Base-by-base conservation (phyloP, 1,140 invertebrate genomes). In the Fragariocoptes setiger region DNA sequence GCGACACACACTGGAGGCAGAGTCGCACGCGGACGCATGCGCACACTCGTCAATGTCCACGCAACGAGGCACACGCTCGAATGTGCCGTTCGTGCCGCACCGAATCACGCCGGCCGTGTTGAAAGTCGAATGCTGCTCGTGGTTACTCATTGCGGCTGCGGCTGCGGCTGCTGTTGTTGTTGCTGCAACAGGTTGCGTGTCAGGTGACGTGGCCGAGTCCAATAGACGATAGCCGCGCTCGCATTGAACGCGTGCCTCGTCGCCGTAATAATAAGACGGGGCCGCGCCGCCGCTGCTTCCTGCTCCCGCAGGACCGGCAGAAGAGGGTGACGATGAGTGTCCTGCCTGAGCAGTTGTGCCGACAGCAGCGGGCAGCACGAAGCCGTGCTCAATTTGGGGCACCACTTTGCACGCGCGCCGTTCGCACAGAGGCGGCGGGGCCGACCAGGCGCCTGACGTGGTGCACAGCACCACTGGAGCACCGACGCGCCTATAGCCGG, bases 381-480 rank as follows among this genome's bases (percentile, higher is more conserved):
- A 48, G 14, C 59, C 58, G 44, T 60, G 57, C 35, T 53, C 40
- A n/a, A 60, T 52, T 45, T 69, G 68, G 1, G 83, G 83, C 44
- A 83, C 67, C 38, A 69, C 66, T 3, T 70, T 66, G 57, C 83
- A 92, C 43, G 70, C 59, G 12, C 76, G 72, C 48, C 79, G 68
- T 42, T 75, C 67, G 56, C 86, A 94, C 3, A 66, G 69, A 14
- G 86, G 85, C 14, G 85, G 76, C 44, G 73, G 67, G 38, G 76
- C 75, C 35, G 80, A 86, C 88, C 88, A 95, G 4, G 79, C 82
- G 19, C 86, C 86, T 54, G 90, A 83, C 50, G 77, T 78, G 73
- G 80, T 83, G 55, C 88, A 95, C 15, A 86, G 65, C 31, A 94
- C 69, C 2, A 82, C 78, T 20, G 79, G 78, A 37, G 76, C 70